A percentile compares a stretch with the other conserved stretches of the same genome.
Conservation (phyloP, 2,113 vertebrate species). For the Mionectes macconnelli region DNA sequence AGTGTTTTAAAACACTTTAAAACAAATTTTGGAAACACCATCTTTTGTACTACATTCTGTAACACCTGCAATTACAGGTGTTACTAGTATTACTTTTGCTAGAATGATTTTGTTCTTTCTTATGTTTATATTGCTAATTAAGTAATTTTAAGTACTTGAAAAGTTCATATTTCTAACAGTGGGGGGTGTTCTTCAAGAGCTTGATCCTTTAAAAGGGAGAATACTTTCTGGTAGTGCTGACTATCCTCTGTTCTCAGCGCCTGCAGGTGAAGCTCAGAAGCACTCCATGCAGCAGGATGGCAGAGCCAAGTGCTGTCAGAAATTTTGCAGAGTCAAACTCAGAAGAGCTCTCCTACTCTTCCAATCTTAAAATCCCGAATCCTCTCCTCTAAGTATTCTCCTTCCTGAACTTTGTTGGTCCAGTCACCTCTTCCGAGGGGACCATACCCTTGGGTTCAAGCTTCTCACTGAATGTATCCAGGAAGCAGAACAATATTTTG, state of each 20-base stretch:
- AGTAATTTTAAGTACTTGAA: constrained; percentile 9
- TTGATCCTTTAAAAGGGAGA: not conserved
- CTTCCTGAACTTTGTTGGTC: not conserved
- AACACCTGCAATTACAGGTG: not conserved
- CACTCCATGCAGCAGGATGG: not conserved
- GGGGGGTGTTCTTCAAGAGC: not conserved
- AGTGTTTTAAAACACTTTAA: not conserved
- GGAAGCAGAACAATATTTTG: not conserved
- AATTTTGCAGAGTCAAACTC: not conserved
- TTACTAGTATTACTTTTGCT: not conserved
- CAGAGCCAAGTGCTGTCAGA: not conserved
- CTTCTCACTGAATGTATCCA: not conserved
- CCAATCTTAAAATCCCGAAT: not conserved
- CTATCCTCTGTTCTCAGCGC: not conserved
- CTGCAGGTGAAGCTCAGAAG: not conserved
- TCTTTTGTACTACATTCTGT: not conserved
- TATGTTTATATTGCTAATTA: not conserved
- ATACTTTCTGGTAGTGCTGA: not conserved
- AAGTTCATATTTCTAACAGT: not conserved
- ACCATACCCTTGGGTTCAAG: not conserved
- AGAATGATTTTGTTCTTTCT: not conserved
- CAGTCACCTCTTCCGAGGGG: not conserved
- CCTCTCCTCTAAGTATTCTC: not conserved
- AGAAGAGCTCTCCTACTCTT: not conserved
- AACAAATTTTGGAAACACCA: not conserved